Percentiles rank a stretch among this genome's conserved stretches.
Conservation (phyloP, 2,113 vertebrate genomes). For the Cynopterus brachyotis region DNA sequence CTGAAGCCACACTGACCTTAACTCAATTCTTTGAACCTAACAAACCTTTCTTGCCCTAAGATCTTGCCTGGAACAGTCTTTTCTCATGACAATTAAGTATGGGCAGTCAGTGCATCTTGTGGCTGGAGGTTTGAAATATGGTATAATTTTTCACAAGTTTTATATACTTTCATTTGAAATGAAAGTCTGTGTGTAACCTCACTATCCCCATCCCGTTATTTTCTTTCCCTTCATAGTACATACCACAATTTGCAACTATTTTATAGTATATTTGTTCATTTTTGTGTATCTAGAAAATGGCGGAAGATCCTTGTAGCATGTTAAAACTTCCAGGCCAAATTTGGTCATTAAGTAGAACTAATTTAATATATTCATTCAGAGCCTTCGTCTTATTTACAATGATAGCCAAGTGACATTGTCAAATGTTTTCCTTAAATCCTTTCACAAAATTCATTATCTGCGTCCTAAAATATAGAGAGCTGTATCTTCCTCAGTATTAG, state of each 20-base stretch:
- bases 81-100: background rate
- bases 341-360: background rate
- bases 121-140: background rate
- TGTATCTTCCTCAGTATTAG: background rate
- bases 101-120: background rate
- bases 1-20: background rate
- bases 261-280: background rate
- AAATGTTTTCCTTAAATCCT: background rate
- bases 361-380: background rate
- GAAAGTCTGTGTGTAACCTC: background rate
- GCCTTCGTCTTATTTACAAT: background rate
- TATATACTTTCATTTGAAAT: background rate
- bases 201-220: background rate
- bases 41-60: background rate
- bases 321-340: background rate
- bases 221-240: background rate
- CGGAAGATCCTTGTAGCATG: background rate
- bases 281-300: background rate
- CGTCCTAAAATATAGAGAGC: background rate
- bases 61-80: background rate
- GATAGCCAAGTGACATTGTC: background rate
- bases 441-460: background rate
- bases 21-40: background rate
- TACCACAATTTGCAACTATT: background rate
- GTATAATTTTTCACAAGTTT: constrained; percentile 8